Base-by-base conservation (phyloP, 2,888 invertebrate genomes). In the Meteorus colon region DNA sequence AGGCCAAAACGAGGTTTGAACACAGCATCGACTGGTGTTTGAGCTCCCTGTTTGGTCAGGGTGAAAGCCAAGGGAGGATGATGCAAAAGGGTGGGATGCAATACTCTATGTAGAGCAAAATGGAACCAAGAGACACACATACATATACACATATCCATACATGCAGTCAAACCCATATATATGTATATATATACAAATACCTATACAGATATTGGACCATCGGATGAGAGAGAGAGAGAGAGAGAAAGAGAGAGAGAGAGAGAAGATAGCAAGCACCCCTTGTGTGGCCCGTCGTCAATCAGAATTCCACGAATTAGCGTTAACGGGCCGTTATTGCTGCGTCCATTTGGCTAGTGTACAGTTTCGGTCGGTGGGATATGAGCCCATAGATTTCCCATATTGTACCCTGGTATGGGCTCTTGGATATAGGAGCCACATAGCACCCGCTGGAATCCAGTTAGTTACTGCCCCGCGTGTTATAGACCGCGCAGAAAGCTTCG, bases 291-390 rank as follows among this genome's bases (percentile, higher is more conserved):
- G 82, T 88, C 89, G 89, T 89, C 89, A 88, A 89, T 89, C 89
- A 89, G 89, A 88, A 89, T 89, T 88, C 85, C 89, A 88, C 89
- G 89, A 89, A 89, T 89, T 89, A 89, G 89, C 89, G 89, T 89
- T 89, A 89, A 89, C 89, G 89, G 88, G 87, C 89, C 88, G 88
- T 89, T 89, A 89, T 89, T 89, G 89, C 89, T 85, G 88, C 88
- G 89, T 89, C 89, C 89, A 89, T 89, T 89, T 89, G 89, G 89
- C 89, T 87, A 84, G 88, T 86, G 87, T 86, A 87, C 87, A 86
- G 88, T 87, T 88, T 84, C 55, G 86, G 84, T 84, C 84, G 84
- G 85, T 55, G 55, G 87, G 85, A 89, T 89, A 89, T 86, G 89
- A 88, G 87, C 86, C 86, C 89, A 89, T 89, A 89, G 87, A 89